phyloP scores from a whole-genome alignment of 2,797 vertebrate species.

The Microhierax caerulescens region DNA sequence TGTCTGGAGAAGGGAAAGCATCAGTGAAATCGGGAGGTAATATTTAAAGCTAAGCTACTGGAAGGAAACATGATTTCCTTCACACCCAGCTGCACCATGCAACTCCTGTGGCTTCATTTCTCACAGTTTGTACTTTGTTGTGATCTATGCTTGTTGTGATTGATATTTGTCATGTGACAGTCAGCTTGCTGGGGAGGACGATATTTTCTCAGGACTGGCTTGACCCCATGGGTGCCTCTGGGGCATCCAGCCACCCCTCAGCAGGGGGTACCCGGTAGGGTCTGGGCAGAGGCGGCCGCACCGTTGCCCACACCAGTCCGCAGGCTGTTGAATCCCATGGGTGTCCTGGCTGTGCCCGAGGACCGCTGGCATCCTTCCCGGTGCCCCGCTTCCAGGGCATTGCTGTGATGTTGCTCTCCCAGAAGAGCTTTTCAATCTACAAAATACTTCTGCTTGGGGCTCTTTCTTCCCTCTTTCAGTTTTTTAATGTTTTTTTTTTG shows the following conservation, averaged over 20 bases:
- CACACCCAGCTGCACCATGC: fast-evolving
- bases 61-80: fast-evolving
- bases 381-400: neutral
- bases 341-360: neutral
- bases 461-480: neutral
- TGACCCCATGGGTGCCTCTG: fast-evolving
- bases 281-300: fast-evolving
- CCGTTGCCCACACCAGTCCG: neutral
- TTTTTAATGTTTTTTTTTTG: neutral
- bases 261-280: too few species aligned
- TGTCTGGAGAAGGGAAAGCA: fast-evolving
- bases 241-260: neutral
- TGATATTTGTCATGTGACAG: neutral
- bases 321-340: fast-evolving
- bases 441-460: neutral
- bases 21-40: neutral
- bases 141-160: neutral
- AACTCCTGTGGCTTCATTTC: neutral
- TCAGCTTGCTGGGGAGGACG: neutral
- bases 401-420: neutral
- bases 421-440: neutral
- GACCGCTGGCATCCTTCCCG: fast-evolving
- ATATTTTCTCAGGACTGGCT: neutral
- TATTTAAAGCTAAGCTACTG: neutral
- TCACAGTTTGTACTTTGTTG: too few species aligned